A percentile compares a stretch with the other conserved stretches of the same genome.
phyloP scores from a whole-genome alignment of 2,888 invertebrate genomes.

The Coelopa pilipes region DNA sequence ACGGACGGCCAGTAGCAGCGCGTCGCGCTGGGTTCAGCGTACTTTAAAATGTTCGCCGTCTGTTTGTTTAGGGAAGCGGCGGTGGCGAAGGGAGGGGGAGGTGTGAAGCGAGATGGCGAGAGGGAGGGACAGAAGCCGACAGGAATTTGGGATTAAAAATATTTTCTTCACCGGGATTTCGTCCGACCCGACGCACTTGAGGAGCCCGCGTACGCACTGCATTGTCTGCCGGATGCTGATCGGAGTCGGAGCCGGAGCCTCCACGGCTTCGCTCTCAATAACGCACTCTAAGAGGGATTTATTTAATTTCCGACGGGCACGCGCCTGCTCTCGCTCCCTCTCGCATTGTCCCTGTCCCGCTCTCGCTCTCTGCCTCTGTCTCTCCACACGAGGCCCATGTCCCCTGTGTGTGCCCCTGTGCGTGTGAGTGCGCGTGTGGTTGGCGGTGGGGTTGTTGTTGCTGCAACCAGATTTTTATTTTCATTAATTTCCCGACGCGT shows the following conservation, averaged over 20 bases:
- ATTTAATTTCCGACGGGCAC: slow-evolving; percentile 31
- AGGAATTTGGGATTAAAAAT: slow-evolving; percentile 36
- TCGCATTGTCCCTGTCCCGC: neutral
- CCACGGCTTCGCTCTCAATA: neutral
- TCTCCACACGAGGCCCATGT: no score
- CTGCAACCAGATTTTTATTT: no score
- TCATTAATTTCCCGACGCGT: no score
- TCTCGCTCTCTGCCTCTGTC: neutral
- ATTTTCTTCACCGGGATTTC: slow-evolving; percentile 14
- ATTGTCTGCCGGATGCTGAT: neutral
- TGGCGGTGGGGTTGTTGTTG: no score
- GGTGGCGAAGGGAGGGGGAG: neutral
- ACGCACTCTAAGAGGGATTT: neutral
- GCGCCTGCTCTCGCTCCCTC: neutral
- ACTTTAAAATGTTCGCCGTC: slow-evolving; percentile 50
- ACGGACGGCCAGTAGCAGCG: slow-evolving; percentile 31
- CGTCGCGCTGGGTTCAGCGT: slow-evolving; percentile 51
- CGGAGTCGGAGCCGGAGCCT: neutral
- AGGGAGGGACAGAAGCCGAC: neutral
- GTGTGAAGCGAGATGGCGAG: neutral
- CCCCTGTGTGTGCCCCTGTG: neutral
- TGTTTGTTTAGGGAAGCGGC: slow-evolving; percentile 31
- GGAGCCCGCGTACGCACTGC: slow-evolving; percentile 25
- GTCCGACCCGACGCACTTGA: slow-evolving; percentile 18
- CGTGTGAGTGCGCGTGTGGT: no score